These are phyloP conservation scores for Zootermopsis nevadensis DNA, from an alignment of 2,888 invertebrate genomes.

Conservation along the genomic window DNA sequence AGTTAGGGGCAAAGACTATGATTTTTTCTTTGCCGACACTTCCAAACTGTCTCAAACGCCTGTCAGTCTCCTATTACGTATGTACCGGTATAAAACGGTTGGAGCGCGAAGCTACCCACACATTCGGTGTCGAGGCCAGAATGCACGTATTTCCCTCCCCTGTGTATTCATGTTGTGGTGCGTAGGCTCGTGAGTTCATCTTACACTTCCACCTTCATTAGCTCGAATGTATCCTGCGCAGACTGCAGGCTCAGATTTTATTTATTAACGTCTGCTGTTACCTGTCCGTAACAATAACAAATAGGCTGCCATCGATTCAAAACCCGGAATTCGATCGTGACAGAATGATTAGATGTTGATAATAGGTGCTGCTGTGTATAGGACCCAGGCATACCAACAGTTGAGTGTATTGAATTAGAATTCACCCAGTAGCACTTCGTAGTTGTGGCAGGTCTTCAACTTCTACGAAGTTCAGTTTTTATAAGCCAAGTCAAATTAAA, in stretches of 20 bases:
- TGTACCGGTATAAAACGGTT: too few relatives aligned
- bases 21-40: too few relatives aligned
- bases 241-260: background rate
- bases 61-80: too few relatives aligned
- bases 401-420: constrained; percentile 10
- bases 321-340: background rate
- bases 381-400: background rate
- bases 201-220: background rate
- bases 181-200: too few relatives aligned
- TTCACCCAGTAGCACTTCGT: background rate
- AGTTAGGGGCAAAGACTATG: too few relatives aligned
- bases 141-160: too few relatives aligned
- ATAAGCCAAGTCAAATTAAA: constrained; percentile 10
- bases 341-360: constrained; percentile 15
- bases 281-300: constrained; percentile 10
- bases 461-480: background rate
- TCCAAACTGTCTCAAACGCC: too few relatives aligned
- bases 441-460: constrained; percentile 6
- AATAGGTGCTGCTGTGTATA: background rate
- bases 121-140: too few relatives aligned
- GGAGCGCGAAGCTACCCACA: too few relatives aligned
- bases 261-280: background rate
- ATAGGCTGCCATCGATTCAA: constrained; percentile 7
- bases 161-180: too few relatives aligned
- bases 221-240: background rate